These are phyloP conservation scores for Petroica traversi DNA, from an alignment of 2,113 vertebrate species.

Conservation along the genomic window DNA sequence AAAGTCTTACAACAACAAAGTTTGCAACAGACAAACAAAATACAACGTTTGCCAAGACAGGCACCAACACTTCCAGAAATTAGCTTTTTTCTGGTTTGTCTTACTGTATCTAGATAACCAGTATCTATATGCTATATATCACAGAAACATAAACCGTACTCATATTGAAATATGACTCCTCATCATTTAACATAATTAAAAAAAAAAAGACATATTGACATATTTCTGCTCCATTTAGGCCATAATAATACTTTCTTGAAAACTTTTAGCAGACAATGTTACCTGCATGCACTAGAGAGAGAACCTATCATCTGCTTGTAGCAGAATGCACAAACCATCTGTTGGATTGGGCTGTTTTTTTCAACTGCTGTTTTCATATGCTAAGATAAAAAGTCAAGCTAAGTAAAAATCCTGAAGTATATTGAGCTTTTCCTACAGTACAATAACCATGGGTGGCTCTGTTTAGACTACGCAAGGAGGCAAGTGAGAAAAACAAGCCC, in stretches of 20 bases:
- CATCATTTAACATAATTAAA: rapidly evolving
- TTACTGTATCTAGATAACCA: background rate
- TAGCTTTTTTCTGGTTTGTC: background rate
- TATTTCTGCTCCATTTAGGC: background rate
- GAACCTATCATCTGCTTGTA: background rate
- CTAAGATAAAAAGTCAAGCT: background rate
- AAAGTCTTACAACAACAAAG: background rate
- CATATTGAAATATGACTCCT: background rate
- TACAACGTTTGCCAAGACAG: background rate
- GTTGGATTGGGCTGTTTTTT: background rate
- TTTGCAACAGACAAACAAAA: background rate
- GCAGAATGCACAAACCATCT: constrained; percentile 35
- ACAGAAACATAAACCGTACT: background rate
- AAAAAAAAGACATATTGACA: background rate
- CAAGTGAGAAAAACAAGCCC: background rate
- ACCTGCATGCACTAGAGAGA: background rate
- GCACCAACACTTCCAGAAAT: background rate
- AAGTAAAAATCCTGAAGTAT: background rate
- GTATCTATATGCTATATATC: background rate
- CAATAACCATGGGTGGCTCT: background rate
- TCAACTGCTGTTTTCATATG: background rate
- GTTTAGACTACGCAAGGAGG: background rate
- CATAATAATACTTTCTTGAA: background rate
- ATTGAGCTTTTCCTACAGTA: background rate
- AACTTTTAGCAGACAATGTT: background rate